A percentile compares a stretch with the other conserved stretches of the same genome.
These are phyloP conservation scores for Rhagologus leucostigma DNA, from an alignment of 2,113 vertebrate species.

Conservation along the genomic window DNA sequence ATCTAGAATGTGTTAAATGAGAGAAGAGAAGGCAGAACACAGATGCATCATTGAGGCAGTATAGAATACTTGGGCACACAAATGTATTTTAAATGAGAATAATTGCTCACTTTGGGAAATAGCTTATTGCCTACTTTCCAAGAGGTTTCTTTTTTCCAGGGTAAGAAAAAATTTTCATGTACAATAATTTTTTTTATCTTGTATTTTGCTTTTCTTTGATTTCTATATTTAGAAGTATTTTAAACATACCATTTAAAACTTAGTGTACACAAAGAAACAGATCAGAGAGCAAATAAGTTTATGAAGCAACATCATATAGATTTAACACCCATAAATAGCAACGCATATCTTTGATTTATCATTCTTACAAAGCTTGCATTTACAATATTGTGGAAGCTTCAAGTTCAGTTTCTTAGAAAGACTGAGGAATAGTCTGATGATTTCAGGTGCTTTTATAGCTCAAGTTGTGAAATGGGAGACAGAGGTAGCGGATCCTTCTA, in stretches of 20 bases:
- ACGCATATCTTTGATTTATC: not conserved
- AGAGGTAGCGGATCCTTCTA: not conserved
- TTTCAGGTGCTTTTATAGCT: not conserved
- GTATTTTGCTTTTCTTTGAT: not conserved
- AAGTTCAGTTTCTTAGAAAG: not conserved
- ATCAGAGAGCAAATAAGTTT: not conserved
- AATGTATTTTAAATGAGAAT: not conserved
- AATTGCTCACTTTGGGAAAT: not conserved
- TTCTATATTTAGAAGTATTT: not conserved
- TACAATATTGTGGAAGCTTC: not conserved
- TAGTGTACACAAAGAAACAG: not conserved
- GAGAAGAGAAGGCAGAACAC: not conserved
- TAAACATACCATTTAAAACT: not conserved
- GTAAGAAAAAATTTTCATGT: not conserved
- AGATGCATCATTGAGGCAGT: not conserved
- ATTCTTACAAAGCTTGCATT: not conserved
- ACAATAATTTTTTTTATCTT: not conserved
- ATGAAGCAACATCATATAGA: not conserved
- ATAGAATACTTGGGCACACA: not conserved
- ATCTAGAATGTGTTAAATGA: not conserved
- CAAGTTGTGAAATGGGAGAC: not conserved
- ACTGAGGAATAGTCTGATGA: not conserved
- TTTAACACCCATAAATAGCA: not conserved
- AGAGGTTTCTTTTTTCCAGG: not conserved
- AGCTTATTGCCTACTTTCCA: not conserved